phyloP scores from a whole-genome alignment of 2,888 invertebrate species.

The Notodonta dromedarius region DNA sequence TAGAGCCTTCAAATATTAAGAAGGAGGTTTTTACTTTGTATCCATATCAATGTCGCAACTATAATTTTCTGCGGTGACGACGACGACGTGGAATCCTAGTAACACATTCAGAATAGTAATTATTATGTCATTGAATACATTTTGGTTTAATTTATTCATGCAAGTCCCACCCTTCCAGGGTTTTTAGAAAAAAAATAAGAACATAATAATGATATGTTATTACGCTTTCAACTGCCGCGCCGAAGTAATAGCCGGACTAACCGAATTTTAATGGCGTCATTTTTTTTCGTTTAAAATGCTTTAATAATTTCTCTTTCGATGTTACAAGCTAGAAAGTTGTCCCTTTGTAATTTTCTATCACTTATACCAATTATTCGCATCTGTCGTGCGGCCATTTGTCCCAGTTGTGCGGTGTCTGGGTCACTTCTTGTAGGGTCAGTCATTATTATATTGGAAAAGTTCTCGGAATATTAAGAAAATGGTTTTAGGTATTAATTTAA shows the following conservation, averaged over 20 bases:
- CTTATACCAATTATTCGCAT: conserved; percentile 40
- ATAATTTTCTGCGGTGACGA: background rate
- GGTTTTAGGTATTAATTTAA: background rate
- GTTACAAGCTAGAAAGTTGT: conserved; percentile 18
- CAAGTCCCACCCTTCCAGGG: conserved; percentile 19
- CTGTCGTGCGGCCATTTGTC: conserved; percentile 31
- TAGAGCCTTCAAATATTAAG: background rate
- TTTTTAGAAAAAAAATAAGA: conserved; percentile 38
- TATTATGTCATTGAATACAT: conserved; percentile 22
- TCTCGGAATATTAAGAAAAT: conserved; percentile 4
- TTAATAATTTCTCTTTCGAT: conserved; percentile 14
- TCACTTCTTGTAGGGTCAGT: conserved; percentile 21
- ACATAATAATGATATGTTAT: conserved; percentile 63
- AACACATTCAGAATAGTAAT: conserved; percentile 7
- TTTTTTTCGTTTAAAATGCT: conserved; percentile 31
- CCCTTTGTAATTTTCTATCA: conserved; percentile 36
- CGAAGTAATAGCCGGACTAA: conserved; percentile 49
- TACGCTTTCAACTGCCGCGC: conserved; percentile 54
- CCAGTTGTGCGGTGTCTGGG: conserved; percentile 15
- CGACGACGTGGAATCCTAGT: too few relatives aligned
- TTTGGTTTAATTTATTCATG: conserved; percentile 23
- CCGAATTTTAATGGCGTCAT: conserved; percentile 56
- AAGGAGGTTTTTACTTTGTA: too few relatives aligned
- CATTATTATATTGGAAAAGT: conserved; percentile 13
- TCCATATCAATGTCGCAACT: background rate